phyloP scores from a whole-genome alignment of 2,797 vertebrate genomes.

The Petrocephalus sullivani region DNA sequence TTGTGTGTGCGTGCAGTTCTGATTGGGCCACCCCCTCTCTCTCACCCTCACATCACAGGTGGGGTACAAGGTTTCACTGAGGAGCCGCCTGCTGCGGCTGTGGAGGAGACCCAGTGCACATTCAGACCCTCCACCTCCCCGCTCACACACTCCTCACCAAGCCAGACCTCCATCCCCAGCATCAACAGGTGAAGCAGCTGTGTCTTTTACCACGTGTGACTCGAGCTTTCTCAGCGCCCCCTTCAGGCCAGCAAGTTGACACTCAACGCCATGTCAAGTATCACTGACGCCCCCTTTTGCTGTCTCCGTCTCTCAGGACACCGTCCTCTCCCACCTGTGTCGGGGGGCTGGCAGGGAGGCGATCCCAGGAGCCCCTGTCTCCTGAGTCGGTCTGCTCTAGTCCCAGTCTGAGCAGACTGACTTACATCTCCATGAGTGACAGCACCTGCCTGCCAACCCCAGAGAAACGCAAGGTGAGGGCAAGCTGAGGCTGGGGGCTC shows the following conservation, averaged over 20 bases:
- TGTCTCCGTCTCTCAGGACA: slow-evolving; percentile 35
- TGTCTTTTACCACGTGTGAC: background rate
- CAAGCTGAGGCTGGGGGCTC: background rate
- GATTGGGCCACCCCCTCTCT: background rate
- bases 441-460: slow-evolving; percentile 50
- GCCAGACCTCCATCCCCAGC: slow-evolving; percentile 69
- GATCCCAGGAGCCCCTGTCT: slow-evolving; percentile 44
- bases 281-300: background rate
- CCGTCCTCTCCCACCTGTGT: slow-evolving; percentile 48
- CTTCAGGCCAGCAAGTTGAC: background rate
- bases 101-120: slow-evolving; percentile 67
- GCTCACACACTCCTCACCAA: slow-evolving; percentile 90
- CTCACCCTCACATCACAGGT: slow-evolving; percentile 22
- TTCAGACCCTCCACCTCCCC: slow-evolving; percentile 89
- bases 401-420: slow-evolving; percentile 77
- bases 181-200: slow-evolving; percentile 49
- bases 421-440: slow-evolving; percentile 78
- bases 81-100: slow-evolving; percentile 35
- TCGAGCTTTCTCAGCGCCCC: background rate
- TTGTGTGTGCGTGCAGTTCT: background rate
- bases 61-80: slow-evolving; percentile 41
- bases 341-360: slow-evolving; percentile 37
- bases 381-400: slow-evolving; percentile 63
- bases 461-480: slow-evolving; percentile 62
- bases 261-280: background rate